These are phyloP conservation scores for Tauraco erythrolophus DNA, from an alignment of 2,113 vertebrate genomes.

Conservation along the genomic window DNA sequence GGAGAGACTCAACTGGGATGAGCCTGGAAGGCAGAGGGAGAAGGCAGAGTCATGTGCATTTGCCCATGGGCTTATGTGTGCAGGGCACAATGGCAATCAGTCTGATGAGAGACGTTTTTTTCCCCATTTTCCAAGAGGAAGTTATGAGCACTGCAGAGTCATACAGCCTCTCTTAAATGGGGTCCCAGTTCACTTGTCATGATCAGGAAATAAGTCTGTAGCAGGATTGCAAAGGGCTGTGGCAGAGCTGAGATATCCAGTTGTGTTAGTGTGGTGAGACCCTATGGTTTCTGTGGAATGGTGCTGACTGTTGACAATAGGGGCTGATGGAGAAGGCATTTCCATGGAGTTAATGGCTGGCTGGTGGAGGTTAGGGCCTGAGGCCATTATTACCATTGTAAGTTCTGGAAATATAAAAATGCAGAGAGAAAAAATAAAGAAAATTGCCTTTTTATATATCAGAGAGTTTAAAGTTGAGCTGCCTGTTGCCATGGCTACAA, in stretches of 20 bases:
- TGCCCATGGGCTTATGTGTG: neutral
- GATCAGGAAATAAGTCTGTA: slow-evolving; percentile 11
- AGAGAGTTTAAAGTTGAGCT: slow-evolving; percentile 71
- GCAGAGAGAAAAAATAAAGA: slow-evolving; percentile 56
- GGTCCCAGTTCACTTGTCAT: neutral
- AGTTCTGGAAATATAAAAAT: slow-evolving; percentile 73
- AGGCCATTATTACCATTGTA: slow-evolving; percentile 71
- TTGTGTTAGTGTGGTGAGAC: slow-evolving; percentile 18
- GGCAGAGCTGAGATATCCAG: slow-evolving; percentile 38
- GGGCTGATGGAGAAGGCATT: slow-evolving; percentile 62
- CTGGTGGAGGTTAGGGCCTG: slow-evolving; percentile 58
- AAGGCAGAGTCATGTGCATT: slow-evolving; percentile 14
- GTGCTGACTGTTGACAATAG: slow-evolving; percentile 59
- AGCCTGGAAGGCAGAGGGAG: slow-evolving; percentile 55
- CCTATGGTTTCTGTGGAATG: slow-evolving; percentile 36
- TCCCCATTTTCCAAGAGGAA: slow-evolving; percentile 53
- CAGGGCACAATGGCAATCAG: slow-evolving; percentile 68
- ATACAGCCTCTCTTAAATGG: slow-evolving; percentile 34
- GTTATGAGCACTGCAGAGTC: slow-evolving; percentile 43
- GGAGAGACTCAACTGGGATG: slow-evolving; percentile 10
- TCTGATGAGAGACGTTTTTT: slow-evolving; percentile 69
- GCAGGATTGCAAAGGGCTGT: slow-evolving; percentile 2
- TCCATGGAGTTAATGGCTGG: slow-evolving; percentile 68
- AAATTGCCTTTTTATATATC: slow-evolving; percentile 73
- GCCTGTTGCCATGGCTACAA: slow-evolving; percentile 73